Evolutionary conservation across 2,797 vertebrate genomes (phyloP), one percentile per base, ranked within the genome.

Genomic region (Labeo calbasu): DNA sequence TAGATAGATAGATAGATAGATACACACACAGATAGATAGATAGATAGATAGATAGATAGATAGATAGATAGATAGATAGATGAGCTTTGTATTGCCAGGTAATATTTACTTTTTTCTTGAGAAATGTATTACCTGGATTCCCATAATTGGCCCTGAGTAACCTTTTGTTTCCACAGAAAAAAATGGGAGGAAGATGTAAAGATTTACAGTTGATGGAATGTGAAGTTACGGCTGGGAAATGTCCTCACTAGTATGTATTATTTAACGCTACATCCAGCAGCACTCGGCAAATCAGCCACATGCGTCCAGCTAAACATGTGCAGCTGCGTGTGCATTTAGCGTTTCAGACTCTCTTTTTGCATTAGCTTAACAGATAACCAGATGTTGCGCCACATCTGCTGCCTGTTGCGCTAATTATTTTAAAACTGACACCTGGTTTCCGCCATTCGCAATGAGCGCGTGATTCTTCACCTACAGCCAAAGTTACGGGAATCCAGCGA

Each of bases 401-500:
- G 43, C n/a, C 46, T 71, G 14, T 86, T 87, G 84, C 65, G 72
- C 55, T 46, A 23, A 84, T 80, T 23, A 82, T 73, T 79, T 65
- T n/a, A 53, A 86, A 79, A 50, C 32, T 11, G 46, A 23, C 32
- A 59, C 78, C 40, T 69, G 21, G n/a, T 36, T 57, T 69, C 66
- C 1, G n/a, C 23, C 57, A 61, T 11, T 55, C 21, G 28, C 14
- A 59, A 12, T 1, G n/a, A 11, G n/a, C 13, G 15, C 2, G 15
- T 5, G 15, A 69, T 50, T 55, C 14, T 79, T 63, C 57, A 40
- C 46, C 51, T 50, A 13, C 36, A 72, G 70, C 17, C 80, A 82
- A 85, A 83, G 28, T 89, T 89, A 86, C 88, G 77, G 88, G 88
- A 89, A 88, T 85, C 46, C 77, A 83, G 76, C 10, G 17, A 83